phyloP scores from a whole-genome alignment of 2,888 invertebrate genomes.

The Cephus nigrinus region DNA sequence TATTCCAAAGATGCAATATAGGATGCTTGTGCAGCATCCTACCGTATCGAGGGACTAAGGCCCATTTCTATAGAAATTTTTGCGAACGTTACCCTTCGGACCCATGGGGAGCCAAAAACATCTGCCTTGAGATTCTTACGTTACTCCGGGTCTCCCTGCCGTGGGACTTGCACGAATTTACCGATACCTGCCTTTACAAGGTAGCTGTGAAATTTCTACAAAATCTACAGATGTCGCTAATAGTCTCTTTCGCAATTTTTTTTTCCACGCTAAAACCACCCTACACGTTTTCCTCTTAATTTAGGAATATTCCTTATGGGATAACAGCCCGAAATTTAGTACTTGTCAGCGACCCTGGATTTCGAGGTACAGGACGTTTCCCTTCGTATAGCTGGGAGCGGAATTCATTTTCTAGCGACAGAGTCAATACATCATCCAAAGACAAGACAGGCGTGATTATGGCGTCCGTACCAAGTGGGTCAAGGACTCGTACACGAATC shows the following conservation, averaged over 20 bases:
- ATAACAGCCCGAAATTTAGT: background rate
- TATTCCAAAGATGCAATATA: slow-evolving; percentile 5
- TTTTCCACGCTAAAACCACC: background rate
- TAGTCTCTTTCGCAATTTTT: background rate
- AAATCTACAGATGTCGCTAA: background rate
- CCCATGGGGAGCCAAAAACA: background rate
- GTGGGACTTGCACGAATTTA: background rate
- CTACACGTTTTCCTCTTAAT: background rate
- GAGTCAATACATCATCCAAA: slow-evolving; percentile 3
- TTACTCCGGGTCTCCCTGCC: background rate
- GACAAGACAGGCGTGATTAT: slow-evolving; percentile 23
- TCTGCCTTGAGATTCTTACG: background rate
- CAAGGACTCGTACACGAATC: slow-evolving; percentile 32
- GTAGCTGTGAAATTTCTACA: background rate
- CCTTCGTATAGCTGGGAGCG: background rate
- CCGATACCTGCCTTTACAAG: background rate
- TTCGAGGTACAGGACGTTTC: background rate
- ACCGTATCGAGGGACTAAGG: slow-evolving; percentile 29
- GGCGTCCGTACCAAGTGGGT: slow-evolving; percentile 31
- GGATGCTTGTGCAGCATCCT: slow-evolving; percentile 20
- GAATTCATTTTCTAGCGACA: background rate
- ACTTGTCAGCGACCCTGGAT: background rate
- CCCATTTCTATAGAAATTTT: background rate
- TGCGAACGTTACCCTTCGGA: background rate
- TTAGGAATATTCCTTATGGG: background rate